Percentiles rank a stretch among this genome's conserved stretches.
Conservation (phyloP, 2,113 vertebrate species). For the Syngnathoides biaculeatus region DNA sequence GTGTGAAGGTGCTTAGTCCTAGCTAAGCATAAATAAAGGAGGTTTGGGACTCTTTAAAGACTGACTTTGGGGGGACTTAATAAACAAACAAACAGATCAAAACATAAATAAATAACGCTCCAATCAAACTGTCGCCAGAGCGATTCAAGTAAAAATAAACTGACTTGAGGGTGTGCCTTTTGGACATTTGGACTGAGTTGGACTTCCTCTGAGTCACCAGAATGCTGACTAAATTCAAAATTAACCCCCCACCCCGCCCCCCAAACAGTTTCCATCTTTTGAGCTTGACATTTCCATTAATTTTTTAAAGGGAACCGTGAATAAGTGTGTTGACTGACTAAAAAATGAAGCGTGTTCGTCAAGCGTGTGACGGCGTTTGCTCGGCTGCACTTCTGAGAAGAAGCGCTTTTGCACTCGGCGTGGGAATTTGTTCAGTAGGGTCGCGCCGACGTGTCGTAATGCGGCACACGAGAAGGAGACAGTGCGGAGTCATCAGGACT, state of each 20-base stretch:
- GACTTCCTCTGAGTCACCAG: neutral
- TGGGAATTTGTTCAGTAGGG: neutral
- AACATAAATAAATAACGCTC: too few species aligned
- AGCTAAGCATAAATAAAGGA: neutral
- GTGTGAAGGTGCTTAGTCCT: too few species aligned
- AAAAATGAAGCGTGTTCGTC: neutral
- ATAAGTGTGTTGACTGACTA: neutral
- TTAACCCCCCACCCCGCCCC: too few species aligned
- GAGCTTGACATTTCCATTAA: neutral
- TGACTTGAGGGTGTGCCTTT: neutral
- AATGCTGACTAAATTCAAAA: neutral
- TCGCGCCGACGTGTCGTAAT: conserved; percentile 7
- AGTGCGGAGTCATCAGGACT: conserved; percentile 34
- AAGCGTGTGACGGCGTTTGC: neutral
- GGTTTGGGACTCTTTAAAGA: neutral
- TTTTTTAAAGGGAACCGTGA: neutral
- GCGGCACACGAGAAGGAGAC: neutral
- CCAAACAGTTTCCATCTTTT: neutral
- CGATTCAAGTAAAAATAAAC: neutral
- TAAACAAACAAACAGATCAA: neutral
- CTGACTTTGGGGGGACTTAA: neutral
- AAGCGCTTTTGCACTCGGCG: neutral
- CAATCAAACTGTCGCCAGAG: neutral
- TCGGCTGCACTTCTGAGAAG: neutral
- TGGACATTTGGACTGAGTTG: neutral